Percentiles rank a stretch among this genome's conserved stretches.
These are phyloP conservation scores for Aldabrachelys gigantea DNA, from an alignment of 2,113 vertebrate genomes.

Conservation along the genomic window DNA sequence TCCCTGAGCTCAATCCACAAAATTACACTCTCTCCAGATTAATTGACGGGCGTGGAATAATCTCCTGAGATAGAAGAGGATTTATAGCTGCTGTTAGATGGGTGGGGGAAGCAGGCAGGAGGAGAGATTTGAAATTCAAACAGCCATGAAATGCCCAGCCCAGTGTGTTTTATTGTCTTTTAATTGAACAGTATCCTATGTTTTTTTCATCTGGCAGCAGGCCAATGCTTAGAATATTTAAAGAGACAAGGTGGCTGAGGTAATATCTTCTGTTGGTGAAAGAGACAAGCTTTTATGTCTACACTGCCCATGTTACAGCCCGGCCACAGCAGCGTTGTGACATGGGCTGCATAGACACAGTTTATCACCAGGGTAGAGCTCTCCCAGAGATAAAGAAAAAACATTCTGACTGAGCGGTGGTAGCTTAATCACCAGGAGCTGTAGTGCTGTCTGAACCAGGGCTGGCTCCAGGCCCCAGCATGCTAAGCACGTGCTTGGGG, in stretches of 20 bases:
- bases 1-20: constrained; percentile 20
- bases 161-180: constrained; percentile 36
- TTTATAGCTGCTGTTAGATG: constrained; percentile 54
- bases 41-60: not conserved
- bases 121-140: constrained; percentile 26
- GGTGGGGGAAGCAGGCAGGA: not conserved
- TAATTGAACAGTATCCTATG: not conserved
- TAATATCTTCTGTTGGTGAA: not conserved
- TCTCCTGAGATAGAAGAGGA: not conserved
- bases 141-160: constrained; percentile 28
- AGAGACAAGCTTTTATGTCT: not conserved
- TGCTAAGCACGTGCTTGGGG: too few species aligned
- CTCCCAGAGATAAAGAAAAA: too few species aligned
- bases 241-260: not conserved
- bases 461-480: too few species aligned
- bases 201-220: constrained; percentile 27
- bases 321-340: too few species aligned
- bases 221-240: constrained; percentile 3
- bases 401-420: too few species aligned
- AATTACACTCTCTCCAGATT: not conserved
- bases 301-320: too few species aligned
- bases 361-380: too few species aligned
- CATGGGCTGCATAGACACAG: too few species aligned
- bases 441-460: too few species aligned
- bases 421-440: too few species aligned